Evolutionary conservation across 2,113 vertebrate genomes (phyloP), one percentile per base, ranked within the genome.

Genomic region (Platanista minor): DNA sequence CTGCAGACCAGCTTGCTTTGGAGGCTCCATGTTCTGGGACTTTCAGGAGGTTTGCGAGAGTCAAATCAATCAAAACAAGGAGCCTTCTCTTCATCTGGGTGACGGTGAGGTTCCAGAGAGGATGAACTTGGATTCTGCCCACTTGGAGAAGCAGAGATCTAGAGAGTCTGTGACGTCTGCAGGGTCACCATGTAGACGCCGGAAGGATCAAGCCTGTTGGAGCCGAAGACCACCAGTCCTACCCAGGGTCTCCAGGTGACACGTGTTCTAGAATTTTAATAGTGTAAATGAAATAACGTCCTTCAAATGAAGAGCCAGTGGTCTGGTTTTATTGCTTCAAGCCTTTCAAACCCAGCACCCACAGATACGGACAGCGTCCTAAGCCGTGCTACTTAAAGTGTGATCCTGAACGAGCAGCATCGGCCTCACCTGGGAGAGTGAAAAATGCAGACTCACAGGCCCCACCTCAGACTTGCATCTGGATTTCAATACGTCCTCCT

Each of bases 341-440:
- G 18, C 21, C 86, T 82, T 97, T 77, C 59, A 66, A 64, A 66
- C 7, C 10, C 57, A 36, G 57, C 25, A 11, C 25, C 52, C 12
- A 3, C 6, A 11, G 46, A 62, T 7, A 25, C 1, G 10, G 31
- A 25, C 1, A 8, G 31, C 0, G 0, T 39, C 49, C 5, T 21
- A 54, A 66, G 54, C 8, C 0, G 0, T 1, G 46, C 46, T 27
- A 6, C 52, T 75, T n/a, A 27, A 13, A 23, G 8, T 23, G 15
- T 8, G 41, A 14, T 61, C 31, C 13, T 6, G 20, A 33, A 5
- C 2, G 4, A 31, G 10, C 25, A 64, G 67, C 14, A 0, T 18
- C 4, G 1, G 21, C 11, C 7, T 54, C 5, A 1, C 23, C 46
- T 18, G 23, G 36, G 39, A 78, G 6, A 31, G 2, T 14, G 14